phyloP scores from a whole-genome alignment of 2,113 vertebrate genomes.

The Rhegmatorhina hoffmannsi region DNA sequence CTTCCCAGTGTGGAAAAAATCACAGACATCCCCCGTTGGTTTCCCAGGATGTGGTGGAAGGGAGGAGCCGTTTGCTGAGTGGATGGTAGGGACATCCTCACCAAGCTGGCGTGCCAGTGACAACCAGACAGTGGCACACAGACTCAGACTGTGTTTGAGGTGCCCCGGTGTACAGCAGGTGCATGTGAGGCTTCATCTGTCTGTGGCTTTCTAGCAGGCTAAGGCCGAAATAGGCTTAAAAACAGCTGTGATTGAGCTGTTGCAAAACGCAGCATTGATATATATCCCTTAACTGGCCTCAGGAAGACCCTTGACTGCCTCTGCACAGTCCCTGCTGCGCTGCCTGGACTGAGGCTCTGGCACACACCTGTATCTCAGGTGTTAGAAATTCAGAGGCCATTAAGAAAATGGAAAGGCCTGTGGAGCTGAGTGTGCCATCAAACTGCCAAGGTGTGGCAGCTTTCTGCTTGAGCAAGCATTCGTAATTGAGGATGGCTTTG shows the following conservation, averaged over 20 bases:
- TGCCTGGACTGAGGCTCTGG: neutral
- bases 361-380: neutral
- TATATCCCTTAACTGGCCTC: neutral
- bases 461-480: neutral
- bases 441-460: slow-evolving; percentile 1
- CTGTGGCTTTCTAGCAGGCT: neutral
- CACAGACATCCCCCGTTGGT: accelerated
- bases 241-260: neutral
- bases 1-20: neutral
- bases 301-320: neutral
- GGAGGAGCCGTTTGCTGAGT: neutral
- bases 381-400: neutral
- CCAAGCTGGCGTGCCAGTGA: accelerated
- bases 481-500: neutral
- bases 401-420: neutral
- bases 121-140: accelerated
- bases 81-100: accelerated
- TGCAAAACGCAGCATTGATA: neutral
- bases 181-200: neutral
- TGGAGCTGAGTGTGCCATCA: neutral
- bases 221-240: neutral
- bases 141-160: accelerated
- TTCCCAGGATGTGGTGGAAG: neutral
- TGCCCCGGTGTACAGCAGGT: neutral
- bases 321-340: neutral